Evolutionary conservation across 2,113 vertebrate species (phyloP).

Genomic region (Pagrus major): DNA sequence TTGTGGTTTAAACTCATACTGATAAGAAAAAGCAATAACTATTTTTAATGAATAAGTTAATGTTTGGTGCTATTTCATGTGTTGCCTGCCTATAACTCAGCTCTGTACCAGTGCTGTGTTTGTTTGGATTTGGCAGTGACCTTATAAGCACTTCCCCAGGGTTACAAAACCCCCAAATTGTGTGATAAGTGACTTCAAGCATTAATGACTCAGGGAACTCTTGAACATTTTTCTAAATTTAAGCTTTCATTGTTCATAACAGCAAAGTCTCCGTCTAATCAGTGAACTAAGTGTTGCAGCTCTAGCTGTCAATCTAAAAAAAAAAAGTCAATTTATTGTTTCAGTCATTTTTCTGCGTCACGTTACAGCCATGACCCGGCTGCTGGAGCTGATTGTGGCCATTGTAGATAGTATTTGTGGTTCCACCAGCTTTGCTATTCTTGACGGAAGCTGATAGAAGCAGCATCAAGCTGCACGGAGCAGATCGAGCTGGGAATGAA

Average conservation of each 20-base stretch:
- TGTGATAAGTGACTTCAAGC: neutral
- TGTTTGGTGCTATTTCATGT: constrained; percentile 20
- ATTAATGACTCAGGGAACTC: constrained; percentile 9
- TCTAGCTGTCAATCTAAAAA: too few species aligned
- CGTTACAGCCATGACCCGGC: too few species aligned
- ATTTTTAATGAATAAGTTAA: constrained; percentile 22
- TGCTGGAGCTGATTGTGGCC: too few species aligned
- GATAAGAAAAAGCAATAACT: constrained; percentile 15
- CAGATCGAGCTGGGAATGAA: too few species aligned
- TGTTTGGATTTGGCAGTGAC: constrained; percentile 30
- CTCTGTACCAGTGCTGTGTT: neutral
- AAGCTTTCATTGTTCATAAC: neutral
- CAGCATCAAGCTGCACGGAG: too few species aligned
- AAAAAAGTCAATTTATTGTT: too few species aligned
- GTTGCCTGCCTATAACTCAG: neutral
- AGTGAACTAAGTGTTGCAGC: too few species aligned
- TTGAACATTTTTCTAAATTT: neutral
- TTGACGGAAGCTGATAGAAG: too few species aligned
- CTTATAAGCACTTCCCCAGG: constrained; percentile 7
- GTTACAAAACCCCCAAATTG: neutral
- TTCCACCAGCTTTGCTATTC: too few species aligned
- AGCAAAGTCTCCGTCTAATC: neutral
- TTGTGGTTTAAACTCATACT: neutral
- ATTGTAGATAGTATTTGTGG: too few species aligned
- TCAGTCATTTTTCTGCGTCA: too few species aligned